Evolutionary conservation across 2,888 invertebrate genomes (phyloP).

Genomic region (Mystacides longicornis): DNA sequence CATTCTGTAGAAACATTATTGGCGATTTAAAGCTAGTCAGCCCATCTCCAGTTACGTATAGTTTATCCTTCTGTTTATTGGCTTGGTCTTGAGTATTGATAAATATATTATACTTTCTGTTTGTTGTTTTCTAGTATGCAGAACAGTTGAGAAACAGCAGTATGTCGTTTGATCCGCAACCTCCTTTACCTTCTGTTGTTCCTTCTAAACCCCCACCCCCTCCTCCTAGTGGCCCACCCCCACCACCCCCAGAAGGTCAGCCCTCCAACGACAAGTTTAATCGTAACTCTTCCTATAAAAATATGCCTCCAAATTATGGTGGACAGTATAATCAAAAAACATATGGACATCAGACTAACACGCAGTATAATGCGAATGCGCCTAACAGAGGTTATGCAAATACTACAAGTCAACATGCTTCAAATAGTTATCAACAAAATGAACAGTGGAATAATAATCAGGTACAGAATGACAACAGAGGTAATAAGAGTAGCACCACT

Average conservation of each 20-base stretch:
- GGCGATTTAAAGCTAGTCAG: no score
- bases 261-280: neutral
- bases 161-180: slow-evolving; percentile 32
- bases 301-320: neutral
- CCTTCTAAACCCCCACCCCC: slow-evolving; percentile 30
- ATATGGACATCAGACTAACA: neutral
- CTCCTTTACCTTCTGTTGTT: slow-evolving; percentile 29
- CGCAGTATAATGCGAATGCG: neutral
- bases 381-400: neutral
- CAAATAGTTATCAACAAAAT: slow-evolving; percentile 1
- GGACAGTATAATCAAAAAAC: no score
- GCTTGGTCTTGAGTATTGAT: no score
- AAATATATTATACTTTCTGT: no score
- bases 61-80: no score
- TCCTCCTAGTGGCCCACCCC: slow-evolving; percentile 35
- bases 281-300: no score
- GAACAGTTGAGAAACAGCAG: slow-evolving; percentile 41
- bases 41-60: no score
- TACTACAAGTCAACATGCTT: neutral
- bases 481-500: neutral
- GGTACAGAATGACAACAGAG: slow-evolving; percentile 2
- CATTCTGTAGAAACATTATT: no score
- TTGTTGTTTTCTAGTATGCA: slow-evolving; percentile 37
- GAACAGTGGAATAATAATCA: slow-evolving; percentile 5
- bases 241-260: slow-evolving; percentile 19